These are phyloP conservation scores for Patella caerulea DNA, from an alignment of 2,888 invertebrate species.

Conservation along the genomic window DNA sequence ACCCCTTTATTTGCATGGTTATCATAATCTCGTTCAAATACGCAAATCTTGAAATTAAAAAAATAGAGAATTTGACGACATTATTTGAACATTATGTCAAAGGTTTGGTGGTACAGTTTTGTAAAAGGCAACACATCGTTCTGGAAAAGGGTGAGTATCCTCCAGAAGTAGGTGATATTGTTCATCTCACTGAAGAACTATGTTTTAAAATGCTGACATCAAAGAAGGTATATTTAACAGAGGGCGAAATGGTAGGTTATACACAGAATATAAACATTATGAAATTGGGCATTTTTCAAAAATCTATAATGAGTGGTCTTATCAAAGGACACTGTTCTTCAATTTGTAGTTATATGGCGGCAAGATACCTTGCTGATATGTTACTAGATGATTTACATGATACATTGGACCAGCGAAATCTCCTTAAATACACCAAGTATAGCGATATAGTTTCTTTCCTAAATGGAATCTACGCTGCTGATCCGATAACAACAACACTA, in stretches of 20 bases:
- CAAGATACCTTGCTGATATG: conserved; percentile 52
- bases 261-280: conserved; percentile 30
- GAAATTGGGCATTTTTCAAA: neutral
- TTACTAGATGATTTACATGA: conserved; percentile 40
- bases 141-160: conserved; percentile 48
- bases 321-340: conserved; percentile 48
- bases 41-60: neutral
- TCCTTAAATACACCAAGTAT: conserved; percentile 46
- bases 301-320: neutral
- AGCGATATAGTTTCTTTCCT: conserved; percentile 50
- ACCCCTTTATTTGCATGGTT: neutral
- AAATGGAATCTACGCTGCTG: conserved; percentile 54
- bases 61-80: conserved; percentile 45
- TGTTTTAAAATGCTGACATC: conserved; percentile 43
- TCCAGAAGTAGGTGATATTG: conserved; percentile 43
- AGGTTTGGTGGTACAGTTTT: conserved; percentile 50
- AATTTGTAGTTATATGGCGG: conserved; percentile 58
- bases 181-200: conserved; percentile 45
- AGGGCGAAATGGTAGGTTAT: conserved; percentile 39
- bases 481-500: conserved; percentile 45
- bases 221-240: conserved; percentile 35
- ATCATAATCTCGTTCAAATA: neutral
- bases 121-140: conserved; percentile 46
- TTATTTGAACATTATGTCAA: conserved; percentile 50
- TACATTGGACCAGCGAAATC: conserved; percentile 41